Conservation (phyloP, 1,140 invertebrate genomes). For the Agrilus planipennis region DNA sequence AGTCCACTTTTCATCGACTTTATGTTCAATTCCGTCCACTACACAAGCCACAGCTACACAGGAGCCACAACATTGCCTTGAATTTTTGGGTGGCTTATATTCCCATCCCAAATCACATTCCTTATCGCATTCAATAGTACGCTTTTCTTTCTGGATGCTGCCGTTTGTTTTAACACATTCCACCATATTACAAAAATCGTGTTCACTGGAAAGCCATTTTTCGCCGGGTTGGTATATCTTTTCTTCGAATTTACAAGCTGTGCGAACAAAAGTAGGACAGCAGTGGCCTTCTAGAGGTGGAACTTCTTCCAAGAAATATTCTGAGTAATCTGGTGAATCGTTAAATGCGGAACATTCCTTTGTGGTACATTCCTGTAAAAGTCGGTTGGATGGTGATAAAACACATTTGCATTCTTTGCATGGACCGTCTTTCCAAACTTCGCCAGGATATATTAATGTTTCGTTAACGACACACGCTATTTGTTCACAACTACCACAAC, state of each 20-base stretch:
- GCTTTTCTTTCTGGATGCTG: neutral
- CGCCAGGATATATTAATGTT: too few species aligned
- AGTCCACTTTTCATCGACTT: neutral
- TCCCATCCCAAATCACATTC: conserved; percentile 1
- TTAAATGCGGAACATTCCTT: too few species aligned
- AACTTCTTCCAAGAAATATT: too few species aligned
- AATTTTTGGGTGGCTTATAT: neutral
- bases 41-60: neutral
- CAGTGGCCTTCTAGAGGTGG: too few species aligned
- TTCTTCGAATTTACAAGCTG: neutral
- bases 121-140: neutral
- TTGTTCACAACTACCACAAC: conserved; percentile 61
- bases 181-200: conserved; percentile 1
- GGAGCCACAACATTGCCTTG: neutral
- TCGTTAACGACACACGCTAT: conserved; percentile 49
- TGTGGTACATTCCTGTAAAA: neutral
- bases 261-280: conserved; percentile 43
- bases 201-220: conserved; percentile 53
- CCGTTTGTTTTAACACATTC: neutral
- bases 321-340: too few species aligned
- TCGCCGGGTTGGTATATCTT: neutral
- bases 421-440: conserved; percentile 48
- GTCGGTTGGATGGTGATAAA: conserved; percentile 10
- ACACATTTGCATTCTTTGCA: conserved; percentile 67
- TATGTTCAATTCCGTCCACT: neutral